phyloP scores from a whole-genome alignment of 1,140 invertebrate genomes.

The Lanistes nyassanus region DNA sequence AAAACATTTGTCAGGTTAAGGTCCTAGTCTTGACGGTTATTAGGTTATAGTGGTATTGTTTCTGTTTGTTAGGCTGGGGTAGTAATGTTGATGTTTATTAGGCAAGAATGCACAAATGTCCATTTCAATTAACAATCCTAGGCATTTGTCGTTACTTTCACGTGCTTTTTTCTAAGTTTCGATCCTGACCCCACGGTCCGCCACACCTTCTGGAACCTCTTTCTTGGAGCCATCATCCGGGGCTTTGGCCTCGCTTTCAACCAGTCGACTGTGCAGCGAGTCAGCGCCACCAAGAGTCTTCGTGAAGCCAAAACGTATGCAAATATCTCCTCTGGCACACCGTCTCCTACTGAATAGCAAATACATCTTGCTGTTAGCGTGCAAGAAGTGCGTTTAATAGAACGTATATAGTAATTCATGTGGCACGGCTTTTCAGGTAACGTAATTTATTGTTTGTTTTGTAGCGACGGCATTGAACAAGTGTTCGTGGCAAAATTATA shows the following conservation, averaged over 20 bases:
- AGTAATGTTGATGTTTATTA: neutral
- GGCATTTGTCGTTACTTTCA: neutral
- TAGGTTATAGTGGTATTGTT: no score
- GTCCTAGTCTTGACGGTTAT: no score
- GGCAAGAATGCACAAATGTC: neutral
- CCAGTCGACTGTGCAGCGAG: slow-evolving; percentile 92
- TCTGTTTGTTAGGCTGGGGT: slow-evolving; percentile 1
- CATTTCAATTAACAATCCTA: neutral
- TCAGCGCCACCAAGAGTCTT: slow-evolving; percentile 80
- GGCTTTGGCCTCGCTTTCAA: slow-evolving; percentile 90
- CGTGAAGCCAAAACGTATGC: slow-evolving; percentile 74
- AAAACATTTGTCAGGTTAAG: no score
- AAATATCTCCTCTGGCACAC: neutral
- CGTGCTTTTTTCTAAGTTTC: slow-evolving; percentile 65
- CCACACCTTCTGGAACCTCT: slow-evolving; percentile 89
- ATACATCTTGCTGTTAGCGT: no score
- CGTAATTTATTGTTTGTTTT: neutral
- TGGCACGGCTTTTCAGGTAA: neutral
- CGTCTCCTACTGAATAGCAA: neutral
- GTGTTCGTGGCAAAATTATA: no score
- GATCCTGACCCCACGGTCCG: slow-evolving; percentile 80
- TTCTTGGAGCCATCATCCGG: slow-evolving; percentile 87
- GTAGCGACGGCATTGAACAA: neutral
- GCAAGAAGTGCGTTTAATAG: neutral
- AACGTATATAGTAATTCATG: neutral